A percentile compares a stretch with the other conserved stretches of the same genome.
Conservation (phyloP, 2,888 invertebrate genomes). For the Lymantria dispar region DNA sequence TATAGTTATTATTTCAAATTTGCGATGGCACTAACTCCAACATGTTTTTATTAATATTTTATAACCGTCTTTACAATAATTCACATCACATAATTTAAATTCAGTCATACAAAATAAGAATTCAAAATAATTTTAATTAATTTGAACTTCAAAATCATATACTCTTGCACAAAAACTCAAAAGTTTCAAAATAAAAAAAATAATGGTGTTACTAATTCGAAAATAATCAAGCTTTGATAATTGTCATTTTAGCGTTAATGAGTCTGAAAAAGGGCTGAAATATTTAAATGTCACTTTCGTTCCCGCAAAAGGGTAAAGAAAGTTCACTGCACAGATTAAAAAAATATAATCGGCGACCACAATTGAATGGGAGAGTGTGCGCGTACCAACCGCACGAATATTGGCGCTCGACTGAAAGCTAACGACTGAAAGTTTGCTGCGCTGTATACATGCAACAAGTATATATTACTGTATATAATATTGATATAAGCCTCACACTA, state of each 20-base stretch:
- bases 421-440: conserved; percentile 31
- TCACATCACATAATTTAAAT: too few relatives aligned
- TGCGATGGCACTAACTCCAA: too few relatives aligned
- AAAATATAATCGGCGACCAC: conserved; percentile 3
- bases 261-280: background rate
- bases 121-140: too few relatives aligned
- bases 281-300: conserved; percentile 1
- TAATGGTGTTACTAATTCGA: background rate
- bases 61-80: too few relatives aligned
- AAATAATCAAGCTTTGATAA: background rate
- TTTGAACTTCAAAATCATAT: too few relatives aligned
- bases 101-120: too few relatives aligned
- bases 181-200: background rate
- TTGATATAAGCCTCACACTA: conserved; percentile 7
- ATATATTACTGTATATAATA: conserved; percentile 25
- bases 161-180: too few relatives aligned
- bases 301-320: conserved; percentile 2
- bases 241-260: background rate
- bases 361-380: conserved; percentile 13
- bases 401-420: conserved; percentile 41
- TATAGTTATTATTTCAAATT: too few relatives aligned
- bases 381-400: conserved; percentile 32
- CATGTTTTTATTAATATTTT: too few relatives aligned
- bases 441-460: conserved; percentile 55
- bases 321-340: conserved; percentile 9